These are phyloP conservation scores for Yponomeuta cagnagella DNA, from an alignment of 2,888 invertebrate species.

Conservation along the genomic window DNA sequence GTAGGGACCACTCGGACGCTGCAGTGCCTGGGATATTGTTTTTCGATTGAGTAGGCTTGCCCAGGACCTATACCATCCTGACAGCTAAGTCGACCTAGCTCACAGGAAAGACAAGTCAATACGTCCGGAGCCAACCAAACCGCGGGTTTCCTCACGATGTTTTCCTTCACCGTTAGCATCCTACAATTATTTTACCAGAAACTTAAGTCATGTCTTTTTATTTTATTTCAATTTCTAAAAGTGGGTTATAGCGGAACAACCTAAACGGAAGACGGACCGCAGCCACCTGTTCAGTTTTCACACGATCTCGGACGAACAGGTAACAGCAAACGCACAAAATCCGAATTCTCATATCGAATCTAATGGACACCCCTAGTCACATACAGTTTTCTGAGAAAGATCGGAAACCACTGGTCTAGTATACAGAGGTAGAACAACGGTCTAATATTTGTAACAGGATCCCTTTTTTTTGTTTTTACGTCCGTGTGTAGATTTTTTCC, in stretches of 20 bases:
- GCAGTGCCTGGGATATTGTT: too few species aligned
- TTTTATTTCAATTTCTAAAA: neutral
- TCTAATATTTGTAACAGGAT: conserved; percentile 41
- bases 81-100: too few species aligned
- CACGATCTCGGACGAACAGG: conserved; percentile 57
- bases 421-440: conserved; percentile 27
- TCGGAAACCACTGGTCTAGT: neutral
- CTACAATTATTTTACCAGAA: too few species aligned
- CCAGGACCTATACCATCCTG: too few species aligned
- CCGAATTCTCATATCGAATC: conserved; percentile 36
- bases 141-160: too few species aligned
- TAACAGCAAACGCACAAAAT: conserved; percentile 32
- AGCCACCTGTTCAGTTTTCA: conserved; percentile 71
- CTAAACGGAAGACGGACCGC: conserved; percentile 42
- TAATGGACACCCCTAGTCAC: neutral
- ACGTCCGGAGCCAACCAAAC: too few species aligned
- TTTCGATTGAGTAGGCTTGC: too few species aligned
- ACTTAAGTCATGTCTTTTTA: neutral
- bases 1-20: too few species aligned
- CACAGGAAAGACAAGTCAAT: too few species aligned
- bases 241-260: neutral
- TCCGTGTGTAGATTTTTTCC: conserved; percentile 24
- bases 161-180: too few species aligned
- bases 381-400: neutral
- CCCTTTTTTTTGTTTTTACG: conserved; percentile 51